Base-by-base conservation (phyloP, 1,140 invertebrate genomes). In the Zaprionus nigranus region DNA sequence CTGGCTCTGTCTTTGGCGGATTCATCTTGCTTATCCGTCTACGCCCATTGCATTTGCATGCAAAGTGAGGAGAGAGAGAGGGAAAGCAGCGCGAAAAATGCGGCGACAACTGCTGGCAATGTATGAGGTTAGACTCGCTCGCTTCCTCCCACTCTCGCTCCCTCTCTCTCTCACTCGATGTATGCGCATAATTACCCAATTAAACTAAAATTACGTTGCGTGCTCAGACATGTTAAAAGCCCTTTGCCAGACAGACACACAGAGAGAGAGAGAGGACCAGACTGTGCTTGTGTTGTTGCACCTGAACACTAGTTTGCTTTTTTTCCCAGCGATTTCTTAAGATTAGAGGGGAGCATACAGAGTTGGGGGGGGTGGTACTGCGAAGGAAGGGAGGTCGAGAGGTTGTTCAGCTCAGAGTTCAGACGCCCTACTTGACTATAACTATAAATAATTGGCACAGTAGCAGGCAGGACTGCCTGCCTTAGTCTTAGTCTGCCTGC, bases 151-250 rank as follows among this genome's bases (percentile, higher is more conserved):
- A 1, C 40, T 17, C 5, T 43, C 38, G 1, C 15, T 40, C 40
- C 2, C 12, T 46, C 20, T 26, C 13, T 17, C 5, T 17, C 46
- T 57, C 38, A 61, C 56, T 88, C 46, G 46, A 78, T 91, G 87
- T 87, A 90, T 90, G 86, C 83, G 86, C 86, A 90, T 90, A 91
- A 91, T 91, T 91, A 91, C 90, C 88, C 90, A 90, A 91, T 91
- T 91, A 91, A 91, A 91, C 81, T 85, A 78, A 91, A 91, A 91
- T 91, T 91, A 91, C 90, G 88, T 91, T 91, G 90, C 88, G 90
- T 91, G 88, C 88, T 91, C 88, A 91, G 88, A 91, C 88, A 91
- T 91, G 90, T 91, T 91, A 90, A 91, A 90, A 91, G 81, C 79
- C 77, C 73, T 67, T 62, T 70, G 75, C 22, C 65, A 86, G 78